A percentile compares a stretch with the other conserved stretches of the same genome.
Evolutionary conservation across 2,888 invertebrate species (phyloP).

Genomic region (Pilophorus perplexus): DNA sequence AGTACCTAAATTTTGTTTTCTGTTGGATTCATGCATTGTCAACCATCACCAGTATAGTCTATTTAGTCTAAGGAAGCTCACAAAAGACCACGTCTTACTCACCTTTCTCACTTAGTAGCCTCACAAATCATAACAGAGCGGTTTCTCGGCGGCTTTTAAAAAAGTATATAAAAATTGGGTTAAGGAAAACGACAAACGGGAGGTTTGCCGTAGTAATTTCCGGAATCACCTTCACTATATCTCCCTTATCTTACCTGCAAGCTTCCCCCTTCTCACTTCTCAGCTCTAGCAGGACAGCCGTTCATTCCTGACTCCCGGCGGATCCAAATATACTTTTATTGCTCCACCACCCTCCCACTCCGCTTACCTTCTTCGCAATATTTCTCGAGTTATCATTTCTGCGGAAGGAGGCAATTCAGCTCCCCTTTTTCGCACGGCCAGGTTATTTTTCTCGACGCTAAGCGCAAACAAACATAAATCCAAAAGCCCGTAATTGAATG

Average conservation of each 20-base stretch:
- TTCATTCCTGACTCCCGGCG: conserved; percentile 13
- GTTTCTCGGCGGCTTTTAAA: not conserved
- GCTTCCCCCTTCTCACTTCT: conserved; percentile 8
- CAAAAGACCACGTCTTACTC: too few relatives aligned
- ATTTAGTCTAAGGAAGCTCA: too few relatives aligned
- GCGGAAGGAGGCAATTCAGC: conserved; percentile 6
- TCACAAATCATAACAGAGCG: too few relatives aligned
- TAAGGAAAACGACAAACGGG: conserved; percentile 15
- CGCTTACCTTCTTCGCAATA: not conserved
- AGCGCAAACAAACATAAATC: not conserved
- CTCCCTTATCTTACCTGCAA: conserved; percentile 17
- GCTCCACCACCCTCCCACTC: too few relatives aligned
- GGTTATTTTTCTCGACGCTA: not conserved
- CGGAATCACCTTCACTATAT: conserved; percentile 17
- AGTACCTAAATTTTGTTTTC: too few relatives aligned
- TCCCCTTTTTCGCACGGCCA: too few relatives aligned
- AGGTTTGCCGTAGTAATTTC: conserved; percentile 13
- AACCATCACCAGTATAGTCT: too few relatives aligned
- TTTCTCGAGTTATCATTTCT: conserved; percentile 16
- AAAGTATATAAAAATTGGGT: conserved; percentile 7
- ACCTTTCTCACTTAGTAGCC: too few relatives aligned
- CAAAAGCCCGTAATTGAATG: not conserved
- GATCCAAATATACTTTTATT: conserved; percentile 29
- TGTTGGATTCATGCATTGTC: too few relatives aligned
- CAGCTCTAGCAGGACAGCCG: not conserved